Base-by-base conservation (phyloP, 37 sponge, comb jelly and placozoan species). In the Lycopodina hypogea region DNA sequence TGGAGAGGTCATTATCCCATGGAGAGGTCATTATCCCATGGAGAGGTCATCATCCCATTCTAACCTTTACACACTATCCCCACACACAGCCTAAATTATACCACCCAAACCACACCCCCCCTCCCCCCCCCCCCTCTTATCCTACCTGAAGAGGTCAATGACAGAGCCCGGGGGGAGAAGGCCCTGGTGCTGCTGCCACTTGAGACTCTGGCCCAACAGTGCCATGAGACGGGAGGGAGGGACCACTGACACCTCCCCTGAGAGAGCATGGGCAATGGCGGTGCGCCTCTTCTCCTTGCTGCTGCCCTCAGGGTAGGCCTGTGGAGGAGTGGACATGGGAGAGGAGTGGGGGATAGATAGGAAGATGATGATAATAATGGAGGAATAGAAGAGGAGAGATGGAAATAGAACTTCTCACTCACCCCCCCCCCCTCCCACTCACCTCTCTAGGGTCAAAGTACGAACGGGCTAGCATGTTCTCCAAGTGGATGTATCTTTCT, bases 161-260 rank as follows among this genome's bases (percentile, higher is more conserved):
- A 71, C 56, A 8, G 80, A 78, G 2, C 89, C 89, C 55, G 89
- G 89, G 36, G 89, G 89, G 28, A 88, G 79, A 23, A 88, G 84
- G 30, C 99, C 99, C 81, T 98, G 99, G 70, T 98, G 99, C 71
- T 96, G 96, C 84, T 98, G 99, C 99, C 99, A 98, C 74, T 98
- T 98, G 48, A 98, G 84, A 33, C 93, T 64, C 85, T 98, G 99
- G 7, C 96, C 92, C 51, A 98, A 81, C 18, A 98, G 86, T 19
- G 99, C 91, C 76, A 98, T 78, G 40, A 98, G 86, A n/a, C 99
- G 60, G 11, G 96, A 90, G 6, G 99, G 93, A 24, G 99, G 88
- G 2, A 98, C 99, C 39, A 98, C 99, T n/a, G 92, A 88, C 38
- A 98, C 96, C 74, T 93, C 99, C 56, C 96, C 92, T 22, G 99